Base-by-base conservation (phyloP, 2,113 vertebrate genomes). In the Hymenochirus boettgeri region DNA sequence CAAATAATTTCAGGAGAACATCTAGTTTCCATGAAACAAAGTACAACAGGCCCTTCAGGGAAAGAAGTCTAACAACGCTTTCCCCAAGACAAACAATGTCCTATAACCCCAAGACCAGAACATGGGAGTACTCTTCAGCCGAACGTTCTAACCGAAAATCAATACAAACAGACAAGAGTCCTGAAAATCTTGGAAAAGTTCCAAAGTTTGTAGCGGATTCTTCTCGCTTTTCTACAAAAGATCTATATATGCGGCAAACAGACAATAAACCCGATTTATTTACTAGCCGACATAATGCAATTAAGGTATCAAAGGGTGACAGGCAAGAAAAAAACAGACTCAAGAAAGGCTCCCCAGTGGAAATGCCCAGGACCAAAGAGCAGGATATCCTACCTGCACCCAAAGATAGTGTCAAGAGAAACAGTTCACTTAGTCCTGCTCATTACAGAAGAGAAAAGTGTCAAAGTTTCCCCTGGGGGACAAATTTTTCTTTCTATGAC, bases 1-100 rank as follows among this genome's bases (percentile, higher is more conserved):
- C 86, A 59, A 79, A 87, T 0, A 85, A 92, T 53, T 98, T 97
- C 72, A 79, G 93, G 65, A 89, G 95, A 71, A 95, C 93, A 0
- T 89, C 89, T 33, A 99, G 96, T 71, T 98, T 97, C 51, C 91
- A 93, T 2, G 93, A 96, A 71, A 74, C 83, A 69, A 93, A 83
- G 80, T 89, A 88, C 51, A 73, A 80, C 39, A 89, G 86, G 64
- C 88, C 88, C 1, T 96, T 90, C 82, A 81, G 95, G 75, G 94
- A 99, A 76, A 84, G 96, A 57, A 98, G 96, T 80, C 82, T 95
- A 88, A 95, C 94, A 39, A 81, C 85, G 0, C 78, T 89, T 21
- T 85, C 79, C 0, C 85, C 87, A 0, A 75, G 82, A 15, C 84
- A 92, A 77, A 86, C 83, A 57, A 85, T 88, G n/a, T 76, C 74